Base-by-base conservation (phyloP, 2,888 invertebrate genomes). In the Acronicta aceris region DNA sequence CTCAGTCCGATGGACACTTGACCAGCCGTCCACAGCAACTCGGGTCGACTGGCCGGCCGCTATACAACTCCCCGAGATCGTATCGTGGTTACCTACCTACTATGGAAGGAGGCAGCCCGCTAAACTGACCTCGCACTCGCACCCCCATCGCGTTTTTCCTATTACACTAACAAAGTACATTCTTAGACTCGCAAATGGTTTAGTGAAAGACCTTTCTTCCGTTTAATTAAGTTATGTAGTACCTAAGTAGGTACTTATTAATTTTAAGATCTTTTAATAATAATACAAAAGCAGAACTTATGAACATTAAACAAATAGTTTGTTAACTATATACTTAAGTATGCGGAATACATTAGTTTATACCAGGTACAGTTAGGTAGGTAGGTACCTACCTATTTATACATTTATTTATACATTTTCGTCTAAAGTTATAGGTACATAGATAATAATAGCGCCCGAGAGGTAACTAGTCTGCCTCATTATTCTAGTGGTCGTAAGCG, bases 121-220 rank as follows among this genome's bases (percentile, higher is more conserved):
- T 89, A 88, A 87, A 87, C 89, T 92, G 94, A 94, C 94, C 94
- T 94, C 93, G 93, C 93, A 90, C 94, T 94, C 93, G 93, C 93
- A 90, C 92, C 94, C 94, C 93, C 92, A 89, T 93, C 92, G 92
- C 93, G 92, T 93, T 94, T 93, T 93, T 91, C 89, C 89, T 93
- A 93, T 92, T 92, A 94, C 91, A 89, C 87, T 86, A 85, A 89
- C 89, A 86, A 83, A 82, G 81, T 84, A 89, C 83, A 88, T 90
- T 89, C 87, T 88, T 89, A 90, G 88, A 89, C 89, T 89, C 86
- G 88, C 89, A 89, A 89, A 86, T 89, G 70, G 85, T 86, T 86
- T 84, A 83, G 82, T 81, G 71, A 81, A 82, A 83, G 73, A 81
- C 75, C 73, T 81, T 72, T 80, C 73, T 76, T 83, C 78, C 75